phyloP scores from a whole-genome alignment of 2,113 vertebrate species.

The Scalopus aquaticus region DNA sequence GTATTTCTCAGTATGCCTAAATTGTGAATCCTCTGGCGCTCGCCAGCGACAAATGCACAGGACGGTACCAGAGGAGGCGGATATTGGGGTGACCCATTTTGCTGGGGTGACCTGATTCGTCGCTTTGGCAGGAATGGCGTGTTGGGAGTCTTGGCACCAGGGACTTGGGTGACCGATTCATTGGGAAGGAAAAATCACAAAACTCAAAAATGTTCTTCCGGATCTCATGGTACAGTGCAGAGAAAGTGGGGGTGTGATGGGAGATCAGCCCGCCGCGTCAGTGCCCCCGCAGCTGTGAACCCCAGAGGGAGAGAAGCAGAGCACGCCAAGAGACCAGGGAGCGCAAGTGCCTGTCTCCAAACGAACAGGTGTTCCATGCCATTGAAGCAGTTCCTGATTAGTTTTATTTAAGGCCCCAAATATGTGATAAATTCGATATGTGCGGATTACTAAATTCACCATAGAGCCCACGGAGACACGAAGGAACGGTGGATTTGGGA shows the following conservation, averaged over 20 bases:
- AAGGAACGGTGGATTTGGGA: neutral
- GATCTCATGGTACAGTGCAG: neutral
- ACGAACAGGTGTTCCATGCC: constrained; percentile 50
- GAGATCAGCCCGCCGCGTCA: constrained; percentile 70
- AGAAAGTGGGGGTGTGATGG: constrained; percentile 50
- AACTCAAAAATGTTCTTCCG: neutral
- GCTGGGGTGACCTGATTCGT: neutral
- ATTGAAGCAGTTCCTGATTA: constrained; percentile 41
- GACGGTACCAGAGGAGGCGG: neutral
- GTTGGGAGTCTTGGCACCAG: neutral
- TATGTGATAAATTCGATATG: constrained; percentile 16
- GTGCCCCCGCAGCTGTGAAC: no score
- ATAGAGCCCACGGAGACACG: neutral
- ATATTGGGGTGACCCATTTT: neutral
- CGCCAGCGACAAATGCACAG: neutral
- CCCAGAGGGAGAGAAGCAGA: constrained; percentile 16
- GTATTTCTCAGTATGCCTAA: neutral
- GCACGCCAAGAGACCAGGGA: no score
- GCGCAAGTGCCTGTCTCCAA: neutral
- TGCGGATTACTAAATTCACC: constrained; percentile 30
- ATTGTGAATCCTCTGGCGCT: neutral
- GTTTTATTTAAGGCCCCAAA: constrained; percentile 42
- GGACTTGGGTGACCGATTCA: constrained; percentile 12
- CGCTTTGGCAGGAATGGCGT: neutral
- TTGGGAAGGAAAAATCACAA: constrained; percentile 42